Evolutionary conservation across 2,888 invertebrate genomes (phyloP).

Genomic region (Cerastoderma edule): DNA sequence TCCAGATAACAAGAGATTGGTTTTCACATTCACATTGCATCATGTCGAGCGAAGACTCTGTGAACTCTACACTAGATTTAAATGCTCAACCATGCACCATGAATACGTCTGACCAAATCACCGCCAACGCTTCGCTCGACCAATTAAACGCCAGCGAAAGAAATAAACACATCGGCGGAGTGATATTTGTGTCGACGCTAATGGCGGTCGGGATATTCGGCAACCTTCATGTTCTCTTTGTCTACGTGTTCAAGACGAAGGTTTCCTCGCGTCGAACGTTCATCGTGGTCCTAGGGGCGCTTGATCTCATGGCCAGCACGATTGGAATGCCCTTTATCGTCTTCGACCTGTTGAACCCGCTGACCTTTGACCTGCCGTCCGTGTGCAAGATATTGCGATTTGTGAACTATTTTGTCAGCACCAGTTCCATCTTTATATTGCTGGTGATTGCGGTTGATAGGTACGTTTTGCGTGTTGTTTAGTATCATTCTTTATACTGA

Average conservation of each 20-base stretch:
- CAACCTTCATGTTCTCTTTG: conserved; percentile 51
- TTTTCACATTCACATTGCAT: no score
- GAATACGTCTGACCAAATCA: conserved; percentile 7
- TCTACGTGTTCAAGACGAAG: conserved; percentile 41
- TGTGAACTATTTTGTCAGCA: conserved; percentile 46
- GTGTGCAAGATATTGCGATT: conserved; percentile 52
- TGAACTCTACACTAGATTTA: no score
- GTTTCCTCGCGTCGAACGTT: conserved; percentile 46
- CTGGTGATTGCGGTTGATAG: conserved; percentile 55
- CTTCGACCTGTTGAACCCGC: conserved; percentile 30
- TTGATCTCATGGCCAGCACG: conserved; percentile 50
- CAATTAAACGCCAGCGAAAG: conserved; percentile 33
- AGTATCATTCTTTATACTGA: background rate
- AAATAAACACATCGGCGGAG: conserved; percentile 45
- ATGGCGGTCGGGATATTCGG: conserved; percentile 50
- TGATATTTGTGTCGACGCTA: conserved; percentile 36
- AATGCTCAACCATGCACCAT: no score
- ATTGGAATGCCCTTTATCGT: conserved; percentile 50
- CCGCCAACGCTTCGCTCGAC: background rate
- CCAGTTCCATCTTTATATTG: conserved; percentile 32
- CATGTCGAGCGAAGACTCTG: no score
- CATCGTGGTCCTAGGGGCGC: conserved; percentile 39
- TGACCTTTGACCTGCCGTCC: conserved; percentile 28
- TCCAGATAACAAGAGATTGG: no score
- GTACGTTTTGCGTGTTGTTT: conserved; percentile 9